phyloP scores from a whole-genome alignment of 2,113 vertebrate species.

The Halichoerus grypus region DNA sequence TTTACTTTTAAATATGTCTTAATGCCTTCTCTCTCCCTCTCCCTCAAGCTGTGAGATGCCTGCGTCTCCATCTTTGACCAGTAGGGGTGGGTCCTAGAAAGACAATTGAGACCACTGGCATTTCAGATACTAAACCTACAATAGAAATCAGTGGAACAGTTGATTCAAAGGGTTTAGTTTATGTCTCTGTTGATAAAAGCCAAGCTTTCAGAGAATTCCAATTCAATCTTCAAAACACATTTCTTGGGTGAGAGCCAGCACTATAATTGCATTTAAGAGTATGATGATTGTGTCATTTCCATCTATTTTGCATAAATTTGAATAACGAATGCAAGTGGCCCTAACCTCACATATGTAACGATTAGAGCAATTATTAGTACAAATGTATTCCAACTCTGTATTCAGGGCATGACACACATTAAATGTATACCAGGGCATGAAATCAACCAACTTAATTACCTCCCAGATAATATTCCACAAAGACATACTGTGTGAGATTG shows the following conservation, averaged over 20 bases:
- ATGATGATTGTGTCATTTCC: slow-evolving; percentile 42
- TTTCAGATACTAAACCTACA: background rate
- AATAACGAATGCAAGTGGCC: slow-evolving; percentile 52
- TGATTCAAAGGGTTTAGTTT: background rate
- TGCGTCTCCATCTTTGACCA: background rate
- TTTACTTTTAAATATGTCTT: background rate
- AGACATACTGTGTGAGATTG: background rate
- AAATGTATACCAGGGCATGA: background rate
- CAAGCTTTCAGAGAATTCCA: slow-evolving; percentile 40
- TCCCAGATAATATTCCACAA: background rate
- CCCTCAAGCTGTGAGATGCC: background rate
- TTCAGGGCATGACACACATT: background rate
- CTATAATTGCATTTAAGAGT: background rate
- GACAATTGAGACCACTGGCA: background rate
- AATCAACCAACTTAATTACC: slow-evolving; percentile 46
- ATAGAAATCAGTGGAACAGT: background rate
- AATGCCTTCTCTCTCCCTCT: background rate
- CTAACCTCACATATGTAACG: slow-evolving; percentile 58
- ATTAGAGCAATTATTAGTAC: slow-evolving; percentile 70
- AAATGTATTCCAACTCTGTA: slow-evolving; percentile 44
- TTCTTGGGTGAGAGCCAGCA: slow-evolving; percentile 57
- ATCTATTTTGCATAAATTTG: slow-evolving; percentile 70
- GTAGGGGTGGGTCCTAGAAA: background rate
- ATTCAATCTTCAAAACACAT: slow-evolving; percentile 41
- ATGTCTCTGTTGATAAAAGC: background rate